A percentile compares a stretch with the other conserved stretches of the same genome.
phyloP scores from a whole-genome alignment of 2,797 vertebrate species.

The Oreochromis grahami region DNA sequence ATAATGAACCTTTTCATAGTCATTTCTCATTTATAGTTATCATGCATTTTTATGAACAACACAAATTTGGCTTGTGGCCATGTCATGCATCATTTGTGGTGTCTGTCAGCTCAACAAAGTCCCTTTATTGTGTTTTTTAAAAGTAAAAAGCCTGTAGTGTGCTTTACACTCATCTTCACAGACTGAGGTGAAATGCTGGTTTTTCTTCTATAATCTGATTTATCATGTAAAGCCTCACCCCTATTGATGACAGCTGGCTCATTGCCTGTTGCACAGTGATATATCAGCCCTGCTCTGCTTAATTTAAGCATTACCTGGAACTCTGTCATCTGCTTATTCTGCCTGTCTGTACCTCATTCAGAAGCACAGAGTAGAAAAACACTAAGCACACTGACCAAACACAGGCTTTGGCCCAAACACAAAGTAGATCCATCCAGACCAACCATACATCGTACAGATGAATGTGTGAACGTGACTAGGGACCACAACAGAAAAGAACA shows the following conservation, averaged over 20 bases:
- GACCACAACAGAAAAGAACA: background rate
- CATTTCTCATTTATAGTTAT: background rate
- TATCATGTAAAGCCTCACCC: background rate
- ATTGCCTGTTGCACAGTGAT: background rate
- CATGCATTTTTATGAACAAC: background rate
- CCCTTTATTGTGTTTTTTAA: background rate
- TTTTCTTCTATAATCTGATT: background rate
- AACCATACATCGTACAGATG: background rate
- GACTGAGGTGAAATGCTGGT: background rate
- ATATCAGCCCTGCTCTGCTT: background rate
- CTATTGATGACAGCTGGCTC: background rate
- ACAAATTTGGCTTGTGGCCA: background rate
- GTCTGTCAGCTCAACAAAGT: background rate
- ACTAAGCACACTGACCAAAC: background rate
- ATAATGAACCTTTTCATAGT: background rate
- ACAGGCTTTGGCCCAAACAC: conserved; percentile 1
- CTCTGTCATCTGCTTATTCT: background rate
- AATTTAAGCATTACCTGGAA: background rate
- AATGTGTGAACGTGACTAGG: background rate
- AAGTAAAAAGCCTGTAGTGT: background rate
- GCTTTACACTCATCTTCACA: background rate
- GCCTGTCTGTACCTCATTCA: background rate
- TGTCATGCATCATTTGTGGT: background rate
- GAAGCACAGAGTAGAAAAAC: background rate
- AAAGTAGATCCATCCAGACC: conserved; percentile 42